Evolutionary conservation across 2,888 invertebrate species (phyloP), one percentile per base, ranked within the genome.

Genomic region (Hybos culiciformis): DNA sequence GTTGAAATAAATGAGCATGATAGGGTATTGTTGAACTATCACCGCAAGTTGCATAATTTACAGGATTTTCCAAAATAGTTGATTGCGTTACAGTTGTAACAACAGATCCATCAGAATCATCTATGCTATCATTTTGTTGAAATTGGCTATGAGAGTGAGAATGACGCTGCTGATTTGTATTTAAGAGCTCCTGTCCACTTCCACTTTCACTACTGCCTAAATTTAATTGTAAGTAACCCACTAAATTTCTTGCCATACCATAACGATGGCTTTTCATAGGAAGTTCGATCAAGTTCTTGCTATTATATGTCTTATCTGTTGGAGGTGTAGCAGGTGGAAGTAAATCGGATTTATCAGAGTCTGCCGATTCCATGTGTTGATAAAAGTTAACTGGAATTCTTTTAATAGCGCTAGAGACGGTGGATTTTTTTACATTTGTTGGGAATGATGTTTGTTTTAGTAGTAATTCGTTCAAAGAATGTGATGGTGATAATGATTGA

Each of bases 71-170:
- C 39, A 54, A 50, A 24, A 51, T 54, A 23, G 56, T 54, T 38
- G 55, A 52, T 47, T 57, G 55, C n/a, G 55, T 54, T 50, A 59
- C 54, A 39, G 54, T 55, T 38, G 56, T 55, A 18, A 53, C 53
- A 36, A 56, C 50, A 17, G 56, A 55, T 38, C 58, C 55, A 42
- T 56, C 56, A 4, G 55, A 55, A 43, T 54, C 54, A 37, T 54
- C 54, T 34, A 55, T 48, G 33, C 53, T 53, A 19, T 47, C 56
- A 50, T 62, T 62, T 5, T 45, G 50, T 2, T 47, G 46, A 15
- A 44, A 19, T 15, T 43, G 37, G 12, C 20, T n/a, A n/a, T n/a
- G n/a, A n/a, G n/a, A n/a, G n/a, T n/a, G n/a, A n/a, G n/a, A n/a
- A n/a, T n/a, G n/a, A n/a, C n/a, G n/a, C n/a, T n/a, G n/a, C n/a